Percentiles rank a stretch among this genome's conserved stretches.
These are phyloP conservation scores for Osedax frankpressi DNA, from an alignment of 2,888 invertebrate species.

Conservation along the genomic window DNA sequence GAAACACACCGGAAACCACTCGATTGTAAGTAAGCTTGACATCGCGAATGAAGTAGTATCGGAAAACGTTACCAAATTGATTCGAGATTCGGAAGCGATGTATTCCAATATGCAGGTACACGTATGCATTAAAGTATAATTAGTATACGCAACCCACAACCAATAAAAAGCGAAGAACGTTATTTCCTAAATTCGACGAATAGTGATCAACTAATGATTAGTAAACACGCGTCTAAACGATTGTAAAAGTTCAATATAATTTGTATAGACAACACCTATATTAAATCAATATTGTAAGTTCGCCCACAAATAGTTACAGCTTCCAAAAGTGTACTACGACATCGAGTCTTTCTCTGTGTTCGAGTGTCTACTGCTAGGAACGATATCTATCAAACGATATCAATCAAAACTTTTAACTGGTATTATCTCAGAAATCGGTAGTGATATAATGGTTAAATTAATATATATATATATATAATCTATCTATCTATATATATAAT, in stretches of 20 bases:
- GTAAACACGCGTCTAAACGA: too few species aligned
- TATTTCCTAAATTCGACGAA: too few species aligned
- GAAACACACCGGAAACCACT: not conserved
- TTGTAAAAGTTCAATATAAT: too few species aligned
- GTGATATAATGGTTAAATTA: not conserved
- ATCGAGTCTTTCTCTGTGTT: not conserved
- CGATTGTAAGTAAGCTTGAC: not conserved
- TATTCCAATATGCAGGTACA: not conserved
- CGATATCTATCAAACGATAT: too few species aligned
- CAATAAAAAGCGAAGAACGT: too few species aligned
- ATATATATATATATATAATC: too few species aligned
- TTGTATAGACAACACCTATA: too few species aligned
- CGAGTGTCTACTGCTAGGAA: not conserved
- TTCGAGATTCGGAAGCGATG: not conserved
- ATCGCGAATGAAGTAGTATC: not conserved
- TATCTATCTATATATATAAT: too few species aligned
- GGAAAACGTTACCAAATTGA: not conserved
- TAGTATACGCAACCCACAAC: too few species aligned
- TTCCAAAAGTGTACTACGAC: not conserved
- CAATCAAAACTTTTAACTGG: not conserved
- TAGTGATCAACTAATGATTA: too few species aligned
- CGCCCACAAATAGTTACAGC: not conserved
- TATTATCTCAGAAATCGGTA: not conserved
- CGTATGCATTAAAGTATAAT: too few species aligned
- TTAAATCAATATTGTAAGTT: too few species aligned